phyloP scores from a whole-genome alignment of 2,888 invertebrate species.

The Carpatolechia fugitivella region DNA sequence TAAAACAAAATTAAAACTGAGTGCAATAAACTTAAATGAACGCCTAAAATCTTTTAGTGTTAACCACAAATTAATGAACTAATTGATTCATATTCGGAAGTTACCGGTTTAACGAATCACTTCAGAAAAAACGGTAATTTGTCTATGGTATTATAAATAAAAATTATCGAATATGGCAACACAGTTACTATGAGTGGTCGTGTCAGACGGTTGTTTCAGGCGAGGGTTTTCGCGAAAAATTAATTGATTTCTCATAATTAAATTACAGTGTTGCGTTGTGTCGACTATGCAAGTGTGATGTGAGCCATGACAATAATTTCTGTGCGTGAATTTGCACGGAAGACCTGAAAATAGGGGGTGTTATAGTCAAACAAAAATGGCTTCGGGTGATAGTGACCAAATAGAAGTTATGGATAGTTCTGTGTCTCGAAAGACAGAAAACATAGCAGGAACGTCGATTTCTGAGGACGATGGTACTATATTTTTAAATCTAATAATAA shows the following conservation, averaged over 20 bases:
- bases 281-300: constrained; percentile 65
- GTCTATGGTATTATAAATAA: background rate
- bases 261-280: constrained; percentile 74
- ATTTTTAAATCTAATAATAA: constrained; percentile 55
- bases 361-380: constrained; percentile 82
- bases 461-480: constrained; percentile 80
- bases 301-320: constrained; percentile 69
- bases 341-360: constrained; percentile 72
- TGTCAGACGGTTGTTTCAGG: constrained; percentile 71
- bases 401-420: constrained; percentile 87
- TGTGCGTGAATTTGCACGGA: constrained; percentile 53
- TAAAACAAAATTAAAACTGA: too few relatives aligned
- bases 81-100: background rate
- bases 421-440: constrained; percentile 80
- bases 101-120: background rate
- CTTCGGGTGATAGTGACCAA: constrained; percentile 90
- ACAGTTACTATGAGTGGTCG: constrained; percentile 67
- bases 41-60: too few relatives aligned
- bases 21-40: too few relatives aligned
- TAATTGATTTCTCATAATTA: constrained; percentile 77
- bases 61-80: background rate
- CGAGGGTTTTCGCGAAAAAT: constrained; percentile 70
- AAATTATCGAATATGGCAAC: constrained; percentile 47
- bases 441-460: constrained; percentile 78
- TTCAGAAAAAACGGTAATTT: background rate